These are phyloP conservation scores for Falcaria lacertinaria DNA, from an alignment of 2,888 invertebrate species.

Conservation along the genomic window DNA sequence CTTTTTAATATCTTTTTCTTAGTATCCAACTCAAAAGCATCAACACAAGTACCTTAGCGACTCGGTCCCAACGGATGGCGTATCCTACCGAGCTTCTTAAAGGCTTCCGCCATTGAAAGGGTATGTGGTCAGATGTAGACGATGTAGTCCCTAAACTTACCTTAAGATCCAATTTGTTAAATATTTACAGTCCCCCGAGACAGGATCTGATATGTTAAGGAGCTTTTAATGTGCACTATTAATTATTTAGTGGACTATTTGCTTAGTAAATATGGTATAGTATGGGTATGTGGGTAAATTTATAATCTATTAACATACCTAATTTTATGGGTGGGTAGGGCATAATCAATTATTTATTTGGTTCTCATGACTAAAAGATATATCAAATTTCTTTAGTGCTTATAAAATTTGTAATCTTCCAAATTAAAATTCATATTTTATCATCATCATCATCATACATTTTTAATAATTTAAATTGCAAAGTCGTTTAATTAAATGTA, in stretches of 20 bases:
- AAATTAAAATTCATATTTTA: too few species aligned
- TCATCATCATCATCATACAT: too few species aligned
- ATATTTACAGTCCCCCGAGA: conserved; percentile 60
- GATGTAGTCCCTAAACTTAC: conserved; percentile 57
- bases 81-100: conserved; percentile 58
- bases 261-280: too few species aligned
- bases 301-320: too few species aligned
- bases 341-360: too few species aligned
- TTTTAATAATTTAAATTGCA: too few species aligned
- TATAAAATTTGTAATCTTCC: too few species aligned
- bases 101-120: conserved; percentile 66
- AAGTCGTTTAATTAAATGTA: too few species aligned
- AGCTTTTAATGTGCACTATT: conserved; percentile 40
- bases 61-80: conserved; percentile 47
- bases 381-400: too few species aligned
- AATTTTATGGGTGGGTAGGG: too few species aligned
- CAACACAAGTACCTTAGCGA: conserved; percentile 21
- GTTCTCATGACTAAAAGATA: too few species aligned
- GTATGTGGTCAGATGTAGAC: conserved; percentile 66
- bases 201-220: conserved; percentile 34
- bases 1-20: neutral
- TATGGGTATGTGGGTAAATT: too few species aligned
- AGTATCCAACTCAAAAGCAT: conserved; percentile 14
- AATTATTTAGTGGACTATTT: neutral
- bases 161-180: conserved; percentile 69